Evolutionary conservation across 2,113 vertebrate genomes (phyloP).

Genomic region (Festucalex cinctus): DNA sequence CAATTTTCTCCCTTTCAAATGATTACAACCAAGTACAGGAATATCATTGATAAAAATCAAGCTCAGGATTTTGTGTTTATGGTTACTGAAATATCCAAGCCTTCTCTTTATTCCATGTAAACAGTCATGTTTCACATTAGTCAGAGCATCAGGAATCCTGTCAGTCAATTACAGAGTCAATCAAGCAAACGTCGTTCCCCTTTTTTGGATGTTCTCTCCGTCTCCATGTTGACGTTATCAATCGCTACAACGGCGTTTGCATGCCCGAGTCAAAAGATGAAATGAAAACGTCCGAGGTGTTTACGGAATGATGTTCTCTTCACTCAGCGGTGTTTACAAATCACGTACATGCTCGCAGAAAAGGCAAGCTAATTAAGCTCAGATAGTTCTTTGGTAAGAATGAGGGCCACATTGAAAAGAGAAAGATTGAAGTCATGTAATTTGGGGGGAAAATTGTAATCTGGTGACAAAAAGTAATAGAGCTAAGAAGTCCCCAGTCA

Average conservation of each 20-base stretch:
- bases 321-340: conserved; percentile 30
- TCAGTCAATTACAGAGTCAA: conserved; percentile 3
- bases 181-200: neutral
- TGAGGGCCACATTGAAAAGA: neutral
- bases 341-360: conserved; percentile 17
- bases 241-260: neutral
- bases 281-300: conserved; percentile 31
- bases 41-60: neutral
- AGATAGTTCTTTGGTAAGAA: conserved; percentile 3
- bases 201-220: neutral
- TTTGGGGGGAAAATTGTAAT: neutral
- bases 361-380: conserved; percentile 32
- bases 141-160: neutral
- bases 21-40: neutral
- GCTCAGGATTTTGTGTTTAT: neutral
- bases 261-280: conserved; percentile 9
- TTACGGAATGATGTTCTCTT: conserved; percentile 26
- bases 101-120: conserved; percentile 5
- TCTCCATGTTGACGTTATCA: conserved; percentile 6
- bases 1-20: conserved; percentile 7
- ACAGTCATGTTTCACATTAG: conserved; percentile 9
- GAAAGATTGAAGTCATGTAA: neutral
- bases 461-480: neutral
- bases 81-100: neutral
- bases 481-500: neutral